Conservation (phyloP, 1,140 invertebrate genomes). For the Planococcus citri region DNA sequence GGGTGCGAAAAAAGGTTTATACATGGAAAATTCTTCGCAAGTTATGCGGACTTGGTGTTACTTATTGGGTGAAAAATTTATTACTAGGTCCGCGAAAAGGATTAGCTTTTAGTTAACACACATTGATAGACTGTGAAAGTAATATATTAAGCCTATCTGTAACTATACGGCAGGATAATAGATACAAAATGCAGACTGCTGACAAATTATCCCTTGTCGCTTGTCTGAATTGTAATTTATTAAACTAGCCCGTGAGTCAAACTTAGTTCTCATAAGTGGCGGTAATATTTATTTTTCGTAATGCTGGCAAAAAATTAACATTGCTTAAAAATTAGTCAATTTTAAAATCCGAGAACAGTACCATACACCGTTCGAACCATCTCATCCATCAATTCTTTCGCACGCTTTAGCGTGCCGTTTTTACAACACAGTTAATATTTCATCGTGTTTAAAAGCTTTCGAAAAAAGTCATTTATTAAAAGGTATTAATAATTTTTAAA, state of each 20-base stretch:
- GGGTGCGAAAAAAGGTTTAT: no score
- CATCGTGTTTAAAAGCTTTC: neutral
- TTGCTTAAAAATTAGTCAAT: neutral
- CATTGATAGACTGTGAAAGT: conserved; percentile 16
- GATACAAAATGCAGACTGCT: conserved; percentile 12
- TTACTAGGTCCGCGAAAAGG: neutral
- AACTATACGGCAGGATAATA: conserved; percentile 7
- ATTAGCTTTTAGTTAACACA: conserved; percentile 17
- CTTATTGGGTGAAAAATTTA: conserved; percentile 17
- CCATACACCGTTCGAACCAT: neutral
- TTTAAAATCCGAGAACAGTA: neutral
- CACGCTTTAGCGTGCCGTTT: neutral
- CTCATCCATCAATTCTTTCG: neutral
- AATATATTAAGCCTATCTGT: conserved; percentile 18
- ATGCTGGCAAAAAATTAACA: conserved; percentile 2
- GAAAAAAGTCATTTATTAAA: conserved; percentile 6
- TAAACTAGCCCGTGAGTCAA: neutral
- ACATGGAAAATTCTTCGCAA: neutral
- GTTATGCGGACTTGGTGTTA: neutral
- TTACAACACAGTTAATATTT: neutral
- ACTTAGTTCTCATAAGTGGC: conserved; percentile 6
- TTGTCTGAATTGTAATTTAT: conserved; percentile 16
- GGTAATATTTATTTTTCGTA: conserved; percentile 8
- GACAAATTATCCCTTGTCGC: conserved; percentile 18
- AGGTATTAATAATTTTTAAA: neutral